Evolutionary conservation across 1,140 invertebrate species (phyloP), one percentile per base, ranked within the genome.

Genomic region (Drosophila repleta): DNA sequence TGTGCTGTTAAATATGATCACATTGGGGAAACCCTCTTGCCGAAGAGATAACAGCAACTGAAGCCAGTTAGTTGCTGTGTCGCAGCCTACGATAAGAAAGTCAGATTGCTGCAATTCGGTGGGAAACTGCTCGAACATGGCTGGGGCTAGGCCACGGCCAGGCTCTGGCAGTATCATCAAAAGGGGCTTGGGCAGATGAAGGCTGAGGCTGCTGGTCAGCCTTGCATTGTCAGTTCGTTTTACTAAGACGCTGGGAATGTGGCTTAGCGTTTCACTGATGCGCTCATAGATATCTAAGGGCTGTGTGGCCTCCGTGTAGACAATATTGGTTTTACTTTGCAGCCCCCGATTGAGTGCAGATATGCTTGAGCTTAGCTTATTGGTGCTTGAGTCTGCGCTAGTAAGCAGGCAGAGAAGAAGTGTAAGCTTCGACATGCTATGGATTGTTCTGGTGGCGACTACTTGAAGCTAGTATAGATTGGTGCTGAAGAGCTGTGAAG

Each of bases 11-110:
- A 52, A 77, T 18, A 74, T 26, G 4, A 77, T 17, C 2, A 77
- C 35, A 37, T 77, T 74, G 13, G 66, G 61, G 45, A 35, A 70
- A 1, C 71, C 66, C 5, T 65, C 24, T n/a, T 65, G n/a, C 65
- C 56, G 71, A 8, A 74, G 8, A 0, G 17, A 20, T 0, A n/a
- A 18, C 0, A 74, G 52, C 7, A 64, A 21, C 5, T 46, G 13
- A 13, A 56, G 35, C 60, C 74, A 76, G 15, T 56, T 51, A 6
- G 21, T 3, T 6, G 35, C 11, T 3, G 8, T 55, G 17, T 49
- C 11, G 13, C 21, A 6, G 13, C 64, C 60, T 8, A 76, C 55
- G 11, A 76, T 17, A 0, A 76, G 17, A 20, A 49, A 74, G 21
- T 74, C 74, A 0, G 49, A 24, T 24, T 11, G 24, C 17, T 76